Percentiles rank a stretch among this genome's conserved stretches.
Evolutionary conservation across 2,113 vertebrate species (phyloP).

Genomic region (Colossoma macropomum): DNA sequence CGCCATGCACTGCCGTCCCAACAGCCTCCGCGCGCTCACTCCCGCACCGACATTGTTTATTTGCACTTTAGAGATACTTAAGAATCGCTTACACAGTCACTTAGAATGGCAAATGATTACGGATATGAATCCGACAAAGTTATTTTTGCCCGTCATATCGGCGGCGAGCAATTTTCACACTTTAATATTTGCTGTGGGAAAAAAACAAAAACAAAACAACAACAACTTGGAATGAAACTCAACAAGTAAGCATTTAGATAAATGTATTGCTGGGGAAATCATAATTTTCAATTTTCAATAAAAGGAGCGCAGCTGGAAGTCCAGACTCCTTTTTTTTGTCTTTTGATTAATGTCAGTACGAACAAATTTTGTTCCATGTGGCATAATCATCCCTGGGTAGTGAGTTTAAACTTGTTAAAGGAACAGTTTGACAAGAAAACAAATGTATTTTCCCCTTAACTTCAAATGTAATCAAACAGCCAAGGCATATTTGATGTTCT

Average conservation of each 20-base stretch:
- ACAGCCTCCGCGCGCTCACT: constrained; percentile 77
- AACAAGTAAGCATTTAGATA: constrained; percentile 37
- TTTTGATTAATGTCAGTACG: constrained; percentile 50
- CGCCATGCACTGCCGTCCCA: constrained; percentile 86
- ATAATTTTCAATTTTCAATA: background rate
- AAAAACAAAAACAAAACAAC: background rate
- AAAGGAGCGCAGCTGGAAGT: constrained; percentile 10
- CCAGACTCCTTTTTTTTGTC: constrained; percentile 12
- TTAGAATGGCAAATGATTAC: constrained; percentile 30
- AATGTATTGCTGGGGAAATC: constrained; percentile 12
- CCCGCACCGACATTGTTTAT: constrained; percentile 83
- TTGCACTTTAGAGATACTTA: constrained; percentile 73
- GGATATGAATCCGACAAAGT: constrained; percentile 36
- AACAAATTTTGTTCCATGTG: constrained; percentile 44
- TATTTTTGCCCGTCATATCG: constrained; percentile 28
- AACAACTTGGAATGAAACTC: background rate
- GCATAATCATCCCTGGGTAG: constrained; percentile 24
- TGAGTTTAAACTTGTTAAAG: background rate
- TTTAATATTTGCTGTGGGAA: constrained; percentile 21
- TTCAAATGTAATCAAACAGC: background rate
- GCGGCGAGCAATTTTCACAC: constrained; percentile 11
- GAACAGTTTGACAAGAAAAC: background rate
- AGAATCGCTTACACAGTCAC: constrained; percentile 42
- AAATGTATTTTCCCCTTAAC: background rate
- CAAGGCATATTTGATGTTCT: background rate